Percentiles rank a stretch among this genome's conserved stretches.
phyloP scores from a whole-genome alignment of 2,888 invertebrate genomes.

The Andrena fulva region DNA sequence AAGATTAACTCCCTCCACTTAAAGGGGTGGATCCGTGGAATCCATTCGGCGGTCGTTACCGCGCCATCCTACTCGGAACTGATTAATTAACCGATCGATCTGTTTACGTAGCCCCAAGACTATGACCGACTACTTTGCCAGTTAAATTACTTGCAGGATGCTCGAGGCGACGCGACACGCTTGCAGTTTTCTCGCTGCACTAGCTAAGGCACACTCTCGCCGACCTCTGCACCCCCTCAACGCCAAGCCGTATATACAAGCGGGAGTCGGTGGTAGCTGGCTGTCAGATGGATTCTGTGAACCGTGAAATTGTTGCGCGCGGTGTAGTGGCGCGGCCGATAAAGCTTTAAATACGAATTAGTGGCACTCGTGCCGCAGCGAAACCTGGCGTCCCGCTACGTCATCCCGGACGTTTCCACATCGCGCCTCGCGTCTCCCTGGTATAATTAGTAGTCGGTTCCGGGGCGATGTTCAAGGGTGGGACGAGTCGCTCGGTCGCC shows the following conservation, averaged over 20 bases:
- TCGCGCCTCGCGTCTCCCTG: constrained; percentile 23
- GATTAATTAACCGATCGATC: constrained; percentile 57
- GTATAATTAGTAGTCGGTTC: constrained; percentile 56
- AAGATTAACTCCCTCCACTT: not conserved
- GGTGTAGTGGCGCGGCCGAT: constrained; percentile 76
- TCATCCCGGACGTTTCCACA: constrained; percentile 50
- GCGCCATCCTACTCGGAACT: constrained; percentile 33
- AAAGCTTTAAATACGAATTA: constrained; percentile 84
- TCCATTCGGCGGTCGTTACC: constrained; percentile 42
- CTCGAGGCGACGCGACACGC: constrained; percentile 38
- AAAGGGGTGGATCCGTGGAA: constrained; percentile 38
- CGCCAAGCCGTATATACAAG: not conserved
- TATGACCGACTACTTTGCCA: constrained; percentile 51
- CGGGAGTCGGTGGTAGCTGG: constrained; percentile 21
- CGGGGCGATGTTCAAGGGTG: constrained; percentile 12
- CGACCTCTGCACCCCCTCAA: no score
- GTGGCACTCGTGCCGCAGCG: constrained; percentile 68
- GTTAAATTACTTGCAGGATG: constrained; percentile 57
- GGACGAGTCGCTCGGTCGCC: constrained; percentile 31
- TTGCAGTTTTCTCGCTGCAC: constrained; percentile 46
- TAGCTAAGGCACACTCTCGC: constrained; percentile 14
- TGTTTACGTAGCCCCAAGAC: constrained; percentile 46
- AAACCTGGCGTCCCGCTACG: constrained; percentile 44
- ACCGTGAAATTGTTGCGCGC: constrained; percentile 82
- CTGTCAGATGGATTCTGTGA: constrained; percentile 75